These are phyloP conservation scores for Meiosimyza platycephala DNA, from an alignment of 2,888 invertebrate genomes.

Conservation along the genomic window DNA sequence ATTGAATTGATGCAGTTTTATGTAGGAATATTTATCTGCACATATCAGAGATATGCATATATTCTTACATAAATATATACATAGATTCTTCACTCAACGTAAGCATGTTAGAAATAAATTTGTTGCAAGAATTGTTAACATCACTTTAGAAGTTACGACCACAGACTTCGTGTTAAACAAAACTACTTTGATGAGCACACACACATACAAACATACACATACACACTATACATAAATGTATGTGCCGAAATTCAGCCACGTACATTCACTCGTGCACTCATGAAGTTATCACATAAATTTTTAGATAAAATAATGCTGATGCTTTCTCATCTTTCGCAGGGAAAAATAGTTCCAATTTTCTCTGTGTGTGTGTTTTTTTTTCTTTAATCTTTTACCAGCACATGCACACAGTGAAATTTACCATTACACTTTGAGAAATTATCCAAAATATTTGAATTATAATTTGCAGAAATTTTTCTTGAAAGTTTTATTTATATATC, in stretches of 20 bases:
- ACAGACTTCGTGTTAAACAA: conserved; percentile 31
- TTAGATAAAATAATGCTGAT: conserved; percentile 36
- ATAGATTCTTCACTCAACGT: conserved; percentile 28
- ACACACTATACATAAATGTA: neutral
- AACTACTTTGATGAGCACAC: conserved; percentile 15
- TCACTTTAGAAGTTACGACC: conserved; percentile 33
- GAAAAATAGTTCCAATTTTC: conserved; percentile 9
- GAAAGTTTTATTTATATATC: too few relatives aligned
- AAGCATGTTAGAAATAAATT: conserved; percentile 32
- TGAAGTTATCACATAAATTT: conserved; percentile 32
- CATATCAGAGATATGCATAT: neutral
- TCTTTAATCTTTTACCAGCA: too few relatives aligned
- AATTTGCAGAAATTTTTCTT: too few relatives aligned
- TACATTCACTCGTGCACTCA: conserved; percentile 31
- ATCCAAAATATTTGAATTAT: too few relatives aligned
- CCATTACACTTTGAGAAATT: too few relatives aligned
- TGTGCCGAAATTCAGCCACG: conserved; percentile 7
- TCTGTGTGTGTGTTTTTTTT: neutral
- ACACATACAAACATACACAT: neutral
- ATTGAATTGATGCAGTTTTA: neutral
- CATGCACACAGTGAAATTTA: too few relatives aligned
- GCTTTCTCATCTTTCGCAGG: conserved; percentile 28
- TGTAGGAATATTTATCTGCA: neutral
- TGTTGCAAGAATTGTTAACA: conserved; percentile 36
- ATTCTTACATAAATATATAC: neutral